These are phyloP conservation scores for Myotis myotis DNA, from an alignment of 2,797 vertebrate genomes.

Conservation along the genomic window DNA sequence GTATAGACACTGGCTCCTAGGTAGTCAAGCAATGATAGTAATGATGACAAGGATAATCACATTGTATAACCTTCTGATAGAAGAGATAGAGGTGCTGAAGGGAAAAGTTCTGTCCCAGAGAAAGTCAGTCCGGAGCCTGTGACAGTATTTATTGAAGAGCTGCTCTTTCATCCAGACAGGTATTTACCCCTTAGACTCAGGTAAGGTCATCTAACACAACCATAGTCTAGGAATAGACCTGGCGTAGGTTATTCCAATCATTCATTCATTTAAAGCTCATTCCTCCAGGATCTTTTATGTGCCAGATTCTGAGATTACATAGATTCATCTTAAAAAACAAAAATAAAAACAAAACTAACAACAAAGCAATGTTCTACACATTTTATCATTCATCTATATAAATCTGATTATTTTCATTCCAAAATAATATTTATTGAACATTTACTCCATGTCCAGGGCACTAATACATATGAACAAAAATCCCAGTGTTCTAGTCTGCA, in stretches of 20 bases:
- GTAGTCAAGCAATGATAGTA: neutral
- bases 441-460: neutral
- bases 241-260: fast-evolving
- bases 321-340: neutral
- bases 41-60: neutral
- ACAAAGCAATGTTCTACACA: neutral
- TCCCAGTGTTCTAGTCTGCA: neutral
- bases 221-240: neutral
- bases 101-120: neutral
- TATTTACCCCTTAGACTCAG: no score
- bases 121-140: neutral
- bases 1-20: neutral
- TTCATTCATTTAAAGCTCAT: neutral
- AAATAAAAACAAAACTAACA: no score
- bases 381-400: neutral
- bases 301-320: neutral
- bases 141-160: neutral
- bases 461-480: neutral
- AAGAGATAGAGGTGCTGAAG: neutral
- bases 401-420: neutral
- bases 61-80: neutral
- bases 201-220: neutral
- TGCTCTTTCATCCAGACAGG: neutral
- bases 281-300: neutral
- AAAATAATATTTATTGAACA: neutral